phyloP scores from a whole-genome alignment of 2,888 invertebrate species.

The Celastrina argiolus region DNA sequence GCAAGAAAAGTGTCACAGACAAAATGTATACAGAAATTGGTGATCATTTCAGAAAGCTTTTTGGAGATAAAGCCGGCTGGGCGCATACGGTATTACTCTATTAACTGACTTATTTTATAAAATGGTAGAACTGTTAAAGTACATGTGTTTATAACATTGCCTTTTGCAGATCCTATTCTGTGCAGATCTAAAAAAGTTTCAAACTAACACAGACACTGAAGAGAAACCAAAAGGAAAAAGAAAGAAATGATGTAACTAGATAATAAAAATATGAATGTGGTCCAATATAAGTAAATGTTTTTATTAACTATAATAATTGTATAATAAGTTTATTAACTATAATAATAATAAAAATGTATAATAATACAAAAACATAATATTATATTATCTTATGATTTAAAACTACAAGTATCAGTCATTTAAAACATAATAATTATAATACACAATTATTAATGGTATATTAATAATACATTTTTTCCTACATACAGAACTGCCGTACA shows the following conservation, averaged over 20 bases:
- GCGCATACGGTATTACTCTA: conserved; percentile 88
- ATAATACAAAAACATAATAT: background rate
- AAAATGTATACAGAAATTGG: conserved; percentile 92
- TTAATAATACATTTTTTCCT: background rate
- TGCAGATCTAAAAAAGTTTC: conserved; percentile 87
- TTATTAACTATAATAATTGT: background rate
- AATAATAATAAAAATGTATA: conserved; percentile 5
- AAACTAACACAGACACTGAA: conserved; percentile 48
- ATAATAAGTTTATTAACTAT: background rate
- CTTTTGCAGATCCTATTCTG: conserved; percentile 84
- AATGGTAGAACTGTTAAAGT: conserved; percentile 13
- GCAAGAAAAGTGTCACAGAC: conserved; percentile 87
- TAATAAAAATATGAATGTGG: conserved; percentile 22
- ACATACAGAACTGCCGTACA: too few species aligned
- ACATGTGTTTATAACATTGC: background rate
- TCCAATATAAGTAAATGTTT: conserved; percentile 1
- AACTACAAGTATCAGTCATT: conserved; percentile 1
- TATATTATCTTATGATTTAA: background rate
- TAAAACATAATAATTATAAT: background rate
- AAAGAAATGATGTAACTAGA: conserved; percentile 36
- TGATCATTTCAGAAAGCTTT: conserved; percentile 85
- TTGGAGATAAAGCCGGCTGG: conserved; percentile 95
- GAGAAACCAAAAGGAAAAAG: conserved; percentile 49
- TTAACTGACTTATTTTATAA: background rate
- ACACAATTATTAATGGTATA: background rate